Conservation (phyloP, 2,888 invertebrate genomes). For the Tipula lateralis region DNA sequence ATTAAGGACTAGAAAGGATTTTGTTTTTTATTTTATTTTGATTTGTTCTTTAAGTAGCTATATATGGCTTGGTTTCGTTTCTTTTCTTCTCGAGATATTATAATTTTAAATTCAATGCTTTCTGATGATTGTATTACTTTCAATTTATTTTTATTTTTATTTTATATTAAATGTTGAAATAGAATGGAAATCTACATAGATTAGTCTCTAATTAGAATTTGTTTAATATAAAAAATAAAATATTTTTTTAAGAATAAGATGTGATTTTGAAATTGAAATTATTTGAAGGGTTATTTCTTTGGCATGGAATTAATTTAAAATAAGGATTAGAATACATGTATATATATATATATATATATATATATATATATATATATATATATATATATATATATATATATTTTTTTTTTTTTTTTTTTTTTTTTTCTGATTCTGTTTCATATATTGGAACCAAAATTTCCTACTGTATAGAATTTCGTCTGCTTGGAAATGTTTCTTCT, state of each 20-base stretch:
- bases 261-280: not conserved
- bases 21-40: not conserved
- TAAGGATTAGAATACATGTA: not conserved
- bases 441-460: no score
- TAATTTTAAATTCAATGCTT: not conserved
- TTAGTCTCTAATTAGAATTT: constrained; percentile 24
- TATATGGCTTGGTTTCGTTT: not conserved
- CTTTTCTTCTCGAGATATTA: not conserved
- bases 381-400: no score
- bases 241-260: not conserved
- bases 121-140: constrained; percentile 9
- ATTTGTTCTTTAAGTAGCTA: not conserved
- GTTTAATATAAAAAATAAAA: not conserved
- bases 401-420: no score
- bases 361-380: no score
- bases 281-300: not conserved
- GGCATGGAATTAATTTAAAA: not conserved
- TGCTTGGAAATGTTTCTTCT: no score
- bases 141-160: not conserved
- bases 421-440: no score
- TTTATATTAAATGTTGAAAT: not conserved
- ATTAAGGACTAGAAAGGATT: constrained; percentile 11
- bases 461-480: no score
- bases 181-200: not conserved
- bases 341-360: no score